These are phyloP conservation scores for Speoplatyrhinus poulsoni DNA, from an alignment of 2,113 vertebrate species.

Conservation along the genomic window DNA sequence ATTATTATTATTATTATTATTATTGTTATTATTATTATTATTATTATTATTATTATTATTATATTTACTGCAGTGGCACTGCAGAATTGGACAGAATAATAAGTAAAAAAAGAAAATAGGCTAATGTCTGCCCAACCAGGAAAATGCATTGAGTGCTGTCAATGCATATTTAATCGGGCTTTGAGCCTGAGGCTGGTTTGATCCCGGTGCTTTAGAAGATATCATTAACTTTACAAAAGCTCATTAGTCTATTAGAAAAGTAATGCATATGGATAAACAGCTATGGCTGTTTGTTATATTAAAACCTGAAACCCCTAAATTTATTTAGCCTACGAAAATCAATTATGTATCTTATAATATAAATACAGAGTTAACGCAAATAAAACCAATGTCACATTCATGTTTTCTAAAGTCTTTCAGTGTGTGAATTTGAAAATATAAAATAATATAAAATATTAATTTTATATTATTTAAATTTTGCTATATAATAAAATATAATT, in stretches of 20 bases:
- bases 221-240: constrained; percentile 20
- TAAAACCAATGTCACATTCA: background rate
- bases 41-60: no score
- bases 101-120: constrained; percentile 45
- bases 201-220: constrained; percentile 15
- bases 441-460: no score
- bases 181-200: constrained; percentile 23
- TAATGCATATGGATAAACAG: background rate
- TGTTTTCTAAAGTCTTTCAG: no score
- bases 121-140: constrained; percentile 16
- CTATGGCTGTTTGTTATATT: background rate
- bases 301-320: background rate
- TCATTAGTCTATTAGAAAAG: constrained; percentile 1
- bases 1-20: no score
- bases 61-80: constrained; percentile 5
- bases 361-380: background rate
- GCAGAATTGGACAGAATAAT: constrained; percentile 32
- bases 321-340: background rate
- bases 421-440: no score
- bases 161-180: constrained; percentile 46
- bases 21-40: no score
- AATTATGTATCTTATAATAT: background rate
- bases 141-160: constrained; percentile 19
- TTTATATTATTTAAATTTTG: no score
- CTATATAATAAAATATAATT: no score